These are phyloP conservation scores for Epinephelus coioides DNA, from an alignment of 2,797 vertebrate genomes.

Conservation along the genomic window DNA sequence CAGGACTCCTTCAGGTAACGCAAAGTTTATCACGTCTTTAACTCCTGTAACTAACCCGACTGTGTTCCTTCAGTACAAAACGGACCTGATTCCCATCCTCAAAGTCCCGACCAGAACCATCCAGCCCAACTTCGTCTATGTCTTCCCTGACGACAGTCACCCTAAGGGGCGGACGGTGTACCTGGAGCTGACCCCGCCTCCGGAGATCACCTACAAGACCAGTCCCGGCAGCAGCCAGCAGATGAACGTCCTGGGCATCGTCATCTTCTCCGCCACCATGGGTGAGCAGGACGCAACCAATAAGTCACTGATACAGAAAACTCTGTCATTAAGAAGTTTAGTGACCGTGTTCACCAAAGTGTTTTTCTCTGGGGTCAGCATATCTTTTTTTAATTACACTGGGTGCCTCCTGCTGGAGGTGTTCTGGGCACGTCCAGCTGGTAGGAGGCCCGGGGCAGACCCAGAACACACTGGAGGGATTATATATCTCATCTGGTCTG, in stretches of 20 bases:
- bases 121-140: constrained; percentile 87
- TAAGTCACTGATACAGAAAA: too few relatives aligned
- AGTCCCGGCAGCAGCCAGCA: constrained; percentile 90
- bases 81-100: constrained; percentile 86
- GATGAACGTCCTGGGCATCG: constrained; percentile 94
- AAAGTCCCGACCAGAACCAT: constrained; percentile 78
- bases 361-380: too few relatives aligned
- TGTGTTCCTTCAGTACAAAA: constrained; percentile 88
- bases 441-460: too few relatives aligned
- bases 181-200: constrained; percentile 90
- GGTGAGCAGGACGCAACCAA: constrained; percentile 76
- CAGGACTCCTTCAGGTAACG: neutral
- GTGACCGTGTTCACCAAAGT: too few relatives aligned
- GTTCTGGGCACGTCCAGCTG: too few relatives aligned
- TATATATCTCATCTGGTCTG: too few relatives aligned
- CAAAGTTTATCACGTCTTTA: neutral
- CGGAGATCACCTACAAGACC: constrained; percentile 88
- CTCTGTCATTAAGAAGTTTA: too few relatives aligned
- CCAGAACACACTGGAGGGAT: too few relatives aligned
- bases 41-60: neutral
- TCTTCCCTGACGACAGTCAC: constrained; percentile 85
- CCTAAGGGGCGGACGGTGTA: constrained; percentile 84
- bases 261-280: constrained; percentile 94
- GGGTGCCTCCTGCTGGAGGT: too few relatives aligned
- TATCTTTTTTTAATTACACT: too few relatives aligned